Conservation (phyloP, 2,113 vertebrate species). For the Tapirus terrestris region DNA sequence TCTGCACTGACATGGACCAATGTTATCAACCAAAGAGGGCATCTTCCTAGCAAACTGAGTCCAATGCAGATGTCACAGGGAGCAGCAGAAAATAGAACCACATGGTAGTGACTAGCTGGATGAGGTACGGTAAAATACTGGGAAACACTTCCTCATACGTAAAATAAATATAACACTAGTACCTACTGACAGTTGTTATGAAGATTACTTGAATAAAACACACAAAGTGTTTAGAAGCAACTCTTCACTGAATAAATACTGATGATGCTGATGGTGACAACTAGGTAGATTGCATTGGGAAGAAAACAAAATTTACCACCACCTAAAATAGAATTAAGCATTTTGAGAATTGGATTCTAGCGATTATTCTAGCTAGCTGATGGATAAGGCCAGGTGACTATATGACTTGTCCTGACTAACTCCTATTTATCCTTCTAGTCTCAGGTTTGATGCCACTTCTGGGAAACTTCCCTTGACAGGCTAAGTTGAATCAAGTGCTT, state of each 20-base stretch:
- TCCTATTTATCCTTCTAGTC: neutral
- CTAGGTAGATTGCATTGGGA: neutral
- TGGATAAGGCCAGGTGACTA: neutral
- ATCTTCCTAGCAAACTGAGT: neutral
- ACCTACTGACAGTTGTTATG: neutral
- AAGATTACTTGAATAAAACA: neutral
- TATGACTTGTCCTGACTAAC: neutral
- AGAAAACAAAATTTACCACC: neutral
- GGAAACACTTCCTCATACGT: neutral
- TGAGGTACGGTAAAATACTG: neutral
- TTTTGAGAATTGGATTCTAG: neutral
- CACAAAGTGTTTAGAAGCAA: neutral
- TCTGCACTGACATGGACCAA: neutral
- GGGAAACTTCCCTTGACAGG: neutral
- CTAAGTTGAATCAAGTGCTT: neutral
- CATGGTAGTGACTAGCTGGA: neutral
- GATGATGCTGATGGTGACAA: neutral
- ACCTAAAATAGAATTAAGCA: neutral
- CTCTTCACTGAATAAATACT: neutral
- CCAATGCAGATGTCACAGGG: neutral
- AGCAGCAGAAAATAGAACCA: neutral
- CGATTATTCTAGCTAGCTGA: neutral
- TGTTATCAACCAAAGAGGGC: neutral
- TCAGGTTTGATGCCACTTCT: neutral
- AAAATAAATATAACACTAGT: neutral